These are phyloP conservation scores for Crenichthys baileyi DNA, from an alignment of 2,797 vertebrate genomes.

Conservation along the genomic window DNA sequence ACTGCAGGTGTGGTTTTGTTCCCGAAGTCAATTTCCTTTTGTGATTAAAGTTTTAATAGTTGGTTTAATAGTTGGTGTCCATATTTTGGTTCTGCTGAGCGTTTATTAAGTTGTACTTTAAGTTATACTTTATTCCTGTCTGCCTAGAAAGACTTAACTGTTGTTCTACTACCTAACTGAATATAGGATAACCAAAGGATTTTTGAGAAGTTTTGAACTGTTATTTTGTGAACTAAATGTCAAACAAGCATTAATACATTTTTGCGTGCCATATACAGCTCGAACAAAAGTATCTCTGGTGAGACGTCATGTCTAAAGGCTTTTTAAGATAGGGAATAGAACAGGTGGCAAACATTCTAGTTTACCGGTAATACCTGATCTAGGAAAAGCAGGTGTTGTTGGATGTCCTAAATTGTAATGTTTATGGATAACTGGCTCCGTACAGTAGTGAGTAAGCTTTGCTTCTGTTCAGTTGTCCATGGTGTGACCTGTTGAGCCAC, in stretches of 20 bases:
- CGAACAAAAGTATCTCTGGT: neutral
- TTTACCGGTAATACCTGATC: no score
- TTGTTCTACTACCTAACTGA: neutral
- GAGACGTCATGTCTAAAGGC: neutral
- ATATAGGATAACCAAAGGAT: neutral
- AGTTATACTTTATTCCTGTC: neutral
- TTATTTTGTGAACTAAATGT: neutral
- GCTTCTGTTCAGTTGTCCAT: neutral
- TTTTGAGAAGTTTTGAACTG: neutral
- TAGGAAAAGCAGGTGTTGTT: no score
- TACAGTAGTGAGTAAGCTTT: neutral
- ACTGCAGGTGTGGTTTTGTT: constrained; percentile 28
- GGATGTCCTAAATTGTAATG: no score
- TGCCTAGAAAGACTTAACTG: neutral
- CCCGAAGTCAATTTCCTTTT: constrained; percentile 45
- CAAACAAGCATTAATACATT: neutral
- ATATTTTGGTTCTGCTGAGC: neutral
- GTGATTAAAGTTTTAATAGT: neutral
- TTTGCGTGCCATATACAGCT: neutral
- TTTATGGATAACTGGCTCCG: no score
- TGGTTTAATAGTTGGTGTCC: neutral
- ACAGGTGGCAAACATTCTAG: no score
- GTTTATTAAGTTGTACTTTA: neutral
- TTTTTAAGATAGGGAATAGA: no score
- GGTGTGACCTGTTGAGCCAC: neutral